Percentiles rank a stretch among this genome's conserved stretches.
Evolutionary conservation across 2,113 vertebrate genomes (phyloP).

Genomic region (Cichladusa arquata): DNA sequence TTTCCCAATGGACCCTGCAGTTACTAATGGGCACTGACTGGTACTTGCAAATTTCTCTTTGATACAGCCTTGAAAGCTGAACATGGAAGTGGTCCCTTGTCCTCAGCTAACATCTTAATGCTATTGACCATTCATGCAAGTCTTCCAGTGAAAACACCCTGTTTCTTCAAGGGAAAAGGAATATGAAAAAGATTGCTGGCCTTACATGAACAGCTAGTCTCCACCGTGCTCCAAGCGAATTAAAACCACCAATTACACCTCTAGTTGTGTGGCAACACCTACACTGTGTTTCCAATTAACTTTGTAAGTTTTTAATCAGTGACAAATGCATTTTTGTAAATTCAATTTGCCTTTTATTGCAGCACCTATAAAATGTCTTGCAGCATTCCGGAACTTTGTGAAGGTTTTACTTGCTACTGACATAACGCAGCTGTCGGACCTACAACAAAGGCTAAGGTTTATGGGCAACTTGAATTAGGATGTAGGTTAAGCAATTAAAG

Average conservation of each 20-base stretch:
- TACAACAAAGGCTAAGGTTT: conserved; percentile 91
- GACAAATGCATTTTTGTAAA: conserved; percentile 84
- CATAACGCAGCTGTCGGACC: conserved; percentile 94
- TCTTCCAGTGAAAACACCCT: neutral
- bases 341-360: conserved; percentile 87
- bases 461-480: conserved; percentile 94
- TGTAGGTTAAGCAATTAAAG: conserved; percentile 96
- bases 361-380: conserved; percentile 88
- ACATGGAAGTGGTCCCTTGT: neutral
- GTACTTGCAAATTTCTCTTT: neutral
- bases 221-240: conserved; percentile 38
- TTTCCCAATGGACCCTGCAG: neutral
- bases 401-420: conserved; percentile 95
- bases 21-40: neutral
- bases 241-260: conserved; percentile 77
- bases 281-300: conserved; percentile 82
- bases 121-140: neutral
- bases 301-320: conserved; percentile 84
- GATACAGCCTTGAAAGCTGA: neutral
- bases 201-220: conserved; percentile 17
- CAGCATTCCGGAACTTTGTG: conserved; percentile 95
- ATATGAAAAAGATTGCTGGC: neutral
- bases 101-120: neutral
- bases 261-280: conserved; percentile 85
- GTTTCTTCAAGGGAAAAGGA: neutral